Evolutionary conservation across 2,888 invertebrate species (phyloP).

Genomic region (Uloborus plumipes): DNA sequence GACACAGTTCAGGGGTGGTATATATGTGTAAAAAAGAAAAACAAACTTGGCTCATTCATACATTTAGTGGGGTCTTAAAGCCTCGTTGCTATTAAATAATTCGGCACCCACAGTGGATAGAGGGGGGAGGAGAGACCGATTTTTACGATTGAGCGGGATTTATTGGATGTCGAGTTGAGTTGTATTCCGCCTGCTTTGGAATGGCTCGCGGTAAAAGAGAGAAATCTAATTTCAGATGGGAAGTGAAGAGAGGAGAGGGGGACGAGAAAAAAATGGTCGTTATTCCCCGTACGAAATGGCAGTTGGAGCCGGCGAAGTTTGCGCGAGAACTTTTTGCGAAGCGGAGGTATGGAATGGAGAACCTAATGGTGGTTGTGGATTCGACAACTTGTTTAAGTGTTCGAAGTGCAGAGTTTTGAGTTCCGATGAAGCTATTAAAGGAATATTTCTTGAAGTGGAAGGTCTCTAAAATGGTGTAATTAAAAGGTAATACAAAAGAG

Average conservation of each 20-base stretch:
- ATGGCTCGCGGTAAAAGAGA: constrained; percentile 23
- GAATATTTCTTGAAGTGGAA: too few species aligned
- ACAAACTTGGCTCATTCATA: constrained; percentile 21
- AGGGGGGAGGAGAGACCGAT: neutral
- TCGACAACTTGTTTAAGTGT: too few species aligned
- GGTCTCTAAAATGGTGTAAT: too few species aligned
- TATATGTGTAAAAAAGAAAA: neutral
- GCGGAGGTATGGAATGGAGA: too few species aligned
- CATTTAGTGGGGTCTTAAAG: constrained; percentile 18
- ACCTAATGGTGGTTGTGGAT: too few species aligned
- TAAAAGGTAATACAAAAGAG: too few species aligned
- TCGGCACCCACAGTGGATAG: constrained; percentile 3
- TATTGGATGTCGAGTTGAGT: constrained; percentile 50
- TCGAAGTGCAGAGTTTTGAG: too few species aligned
- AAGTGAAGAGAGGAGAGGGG: neutral
- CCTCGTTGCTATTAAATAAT: constrained; percentile 42
- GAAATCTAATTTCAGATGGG: constrained; percentile 37
- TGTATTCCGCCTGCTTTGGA: constrained; percentile 24
- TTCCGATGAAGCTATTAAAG: too few species aligned
- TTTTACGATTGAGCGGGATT: constrained; percentile 48
- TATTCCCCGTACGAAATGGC: constrained; percentile 42
- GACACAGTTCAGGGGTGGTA: neutral
- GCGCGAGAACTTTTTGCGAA: too few species aligned
- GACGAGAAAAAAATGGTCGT: constrained; percentile 20
- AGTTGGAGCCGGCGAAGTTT: constrained; percentile 10